These are phyloP conservation scores for Mormyrus lacerda DNA, from an alignment of 2,113 vertebrate genomes.

Conservation along the genomic window DNA sequence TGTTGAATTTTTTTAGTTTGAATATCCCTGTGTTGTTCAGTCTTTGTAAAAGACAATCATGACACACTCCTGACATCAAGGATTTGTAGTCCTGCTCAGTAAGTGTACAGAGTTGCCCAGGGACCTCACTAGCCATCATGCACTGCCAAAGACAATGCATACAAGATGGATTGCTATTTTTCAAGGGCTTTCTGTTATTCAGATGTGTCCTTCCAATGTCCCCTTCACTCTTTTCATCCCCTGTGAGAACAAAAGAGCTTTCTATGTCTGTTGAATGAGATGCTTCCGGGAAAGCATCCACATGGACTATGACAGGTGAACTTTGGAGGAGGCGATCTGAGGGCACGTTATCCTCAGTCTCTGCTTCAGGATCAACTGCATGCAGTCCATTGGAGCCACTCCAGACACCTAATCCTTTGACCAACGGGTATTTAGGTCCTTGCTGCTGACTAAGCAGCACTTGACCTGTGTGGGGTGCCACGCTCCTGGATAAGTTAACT, in stretches of 20 bases:
- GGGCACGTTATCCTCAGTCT: constrained; percentile 25
- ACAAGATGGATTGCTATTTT: constrained; percentile 38
- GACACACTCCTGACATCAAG: constrained; percentile 75
- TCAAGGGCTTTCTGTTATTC: not conserved
- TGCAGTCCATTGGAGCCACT: not conserved
- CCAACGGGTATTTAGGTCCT: not conserved
- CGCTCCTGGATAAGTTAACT: not conserved
- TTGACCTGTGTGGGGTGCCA: not conserved
- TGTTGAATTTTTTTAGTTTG: constrained; percentile 49
- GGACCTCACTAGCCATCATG: not conserved
- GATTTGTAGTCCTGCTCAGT: constrained; percentile 62
- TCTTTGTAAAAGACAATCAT: constrained; percentile 68
- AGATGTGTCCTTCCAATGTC: not conserved
- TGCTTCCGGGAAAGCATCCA: constrained; percentile 12
- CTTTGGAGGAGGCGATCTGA: not conserved
- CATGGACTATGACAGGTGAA: not conserved
- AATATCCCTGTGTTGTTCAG: constrained; percentile 63
- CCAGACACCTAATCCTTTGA: not conserved
- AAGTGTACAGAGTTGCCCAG: constrained; percentile 51
- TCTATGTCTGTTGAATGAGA: constrained; percentile 32
- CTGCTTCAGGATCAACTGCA: constrained; percentile 39
- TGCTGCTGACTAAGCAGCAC: not conserved
- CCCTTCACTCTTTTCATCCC: not conserved
- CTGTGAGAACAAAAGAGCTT: constrained; percentile 44
- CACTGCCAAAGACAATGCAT: constrained; percentile 37